A percentile compares a stretch with the other conserved stretches of the same genome.
Evolutionary conservation across 2,797 vertebrate genomes (phyloP).

Genomic region (Brotula barbata): DNA sequence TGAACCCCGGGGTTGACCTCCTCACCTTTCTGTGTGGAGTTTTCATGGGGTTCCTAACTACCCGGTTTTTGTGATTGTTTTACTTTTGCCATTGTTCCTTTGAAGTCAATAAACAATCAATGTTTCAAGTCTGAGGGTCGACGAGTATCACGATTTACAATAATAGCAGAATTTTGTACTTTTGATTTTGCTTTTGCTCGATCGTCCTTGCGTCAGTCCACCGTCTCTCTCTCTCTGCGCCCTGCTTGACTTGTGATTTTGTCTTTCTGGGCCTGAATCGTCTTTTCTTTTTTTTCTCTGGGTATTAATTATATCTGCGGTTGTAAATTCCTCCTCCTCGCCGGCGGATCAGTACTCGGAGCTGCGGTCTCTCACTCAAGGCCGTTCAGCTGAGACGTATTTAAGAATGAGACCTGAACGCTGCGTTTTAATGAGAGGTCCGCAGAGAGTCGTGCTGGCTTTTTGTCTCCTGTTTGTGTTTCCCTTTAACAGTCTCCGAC

Average conservation of each 20-base stretch:
- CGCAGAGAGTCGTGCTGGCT: too few species aligned
- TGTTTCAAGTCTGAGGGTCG: too few species aligned
- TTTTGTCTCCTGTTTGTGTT: constrained; percentile 37
- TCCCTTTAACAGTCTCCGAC: constrained; percentile 19
- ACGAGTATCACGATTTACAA: background rate
- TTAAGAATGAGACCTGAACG: constrained; percentile 32
- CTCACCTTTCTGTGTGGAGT: too few species aligned
- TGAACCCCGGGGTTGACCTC: too few species aligned
- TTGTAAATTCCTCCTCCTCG: constrained; percentile 58
- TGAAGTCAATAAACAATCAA: too few species aligned
- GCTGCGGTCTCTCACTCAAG: constrained; percentile 44
- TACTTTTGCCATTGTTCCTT: too few species aligned
- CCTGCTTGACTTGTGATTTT: constrained; percentile 17
- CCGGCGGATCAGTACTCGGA: constrained; percentile 39
- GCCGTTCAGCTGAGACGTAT: constrained; percentile 48
- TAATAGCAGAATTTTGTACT: too few species aligned
- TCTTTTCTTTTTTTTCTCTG: constrained; percentile 49
- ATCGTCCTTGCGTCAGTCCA: constrained; percentile 14
- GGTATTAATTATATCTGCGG: constrained; percentile 66
- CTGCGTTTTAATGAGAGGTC: background rate
- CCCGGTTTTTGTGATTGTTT: too few species aligned
- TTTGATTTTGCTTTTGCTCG: too few species aligned
- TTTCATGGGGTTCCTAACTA: too few species aligned
- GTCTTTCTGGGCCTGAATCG: constrained; percentile 20
- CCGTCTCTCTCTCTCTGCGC: constrained; percentile 27